Conservation (phyloP, 2,797 vertebrate species). For the Pipistrellus kuhlii region DNA sequence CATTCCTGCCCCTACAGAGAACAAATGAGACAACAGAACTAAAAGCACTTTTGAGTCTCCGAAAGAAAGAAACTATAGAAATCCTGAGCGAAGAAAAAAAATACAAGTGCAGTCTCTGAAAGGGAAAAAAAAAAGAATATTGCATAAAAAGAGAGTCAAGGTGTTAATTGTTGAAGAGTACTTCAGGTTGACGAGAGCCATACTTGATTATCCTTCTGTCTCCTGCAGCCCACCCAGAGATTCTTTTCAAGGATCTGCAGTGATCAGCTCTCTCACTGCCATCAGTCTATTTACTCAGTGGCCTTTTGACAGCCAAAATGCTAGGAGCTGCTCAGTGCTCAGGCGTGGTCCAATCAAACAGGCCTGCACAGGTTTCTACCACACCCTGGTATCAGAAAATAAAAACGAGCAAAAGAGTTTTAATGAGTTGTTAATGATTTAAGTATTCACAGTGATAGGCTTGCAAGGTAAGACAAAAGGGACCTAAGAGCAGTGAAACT, state of each 20-base stretch:
- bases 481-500: constrained; percentile 60
- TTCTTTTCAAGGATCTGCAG: background rate
- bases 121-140: constrained; percentile 20
- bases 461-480: constrained; percentile 69
- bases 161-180: constrained; percentile 40
- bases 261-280: background rate
- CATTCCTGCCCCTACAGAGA: constrained; percentile 6
- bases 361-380: constrained; percentile 70
- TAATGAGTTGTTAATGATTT: constrained; percentile 76
- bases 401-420: constrained; percentile 7
- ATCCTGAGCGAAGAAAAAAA: constrained; percentile 52
- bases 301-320: constrained; percentile 73
- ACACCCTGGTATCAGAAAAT: constrained; percentile 51
- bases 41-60: constrained; percentile 50
- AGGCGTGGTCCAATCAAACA: constrained; percentile 60
- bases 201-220: background rate
- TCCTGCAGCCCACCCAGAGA: background rate
- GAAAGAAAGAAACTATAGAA: constrained; percentile 51
- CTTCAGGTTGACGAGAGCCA: constrained; percentile 36
- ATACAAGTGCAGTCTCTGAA: background rate
- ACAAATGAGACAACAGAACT: constrained; percentile 30
- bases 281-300: constrained; percentile 74
- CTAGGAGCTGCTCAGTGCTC: constrained; percentile 68
- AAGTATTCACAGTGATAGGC: constrained; percentile 56
- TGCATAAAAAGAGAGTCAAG: constrained; percentile 36